Conservation (phyloP, 2,888 invertebrate species). For the Nezara viridula region DNA sequence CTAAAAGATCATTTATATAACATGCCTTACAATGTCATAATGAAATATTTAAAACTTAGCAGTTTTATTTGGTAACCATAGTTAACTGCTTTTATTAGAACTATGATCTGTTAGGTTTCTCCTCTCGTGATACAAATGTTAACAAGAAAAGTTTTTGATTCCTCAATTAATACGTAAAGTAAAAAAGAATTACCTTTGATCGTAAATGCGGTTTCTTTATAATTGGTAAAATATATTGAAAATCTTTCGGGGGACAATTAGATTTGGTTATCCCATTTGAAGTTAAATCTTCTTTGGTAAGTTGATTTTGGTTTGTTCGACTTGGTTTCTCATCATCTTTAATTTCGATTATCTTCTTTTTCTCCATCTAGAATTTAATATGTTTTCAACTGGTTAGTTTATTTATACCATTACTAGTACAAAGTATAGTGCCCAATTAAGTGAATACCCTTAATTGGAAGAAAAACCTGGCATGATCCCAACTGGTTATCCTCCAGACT, state of each 20-base stretch:
- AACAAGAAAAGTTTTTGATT: no score
- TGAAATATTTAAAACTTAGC: no score
- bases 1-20: no score
- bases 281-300: not conserved
- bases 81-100: no score
- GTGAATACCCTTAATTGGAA: no score
- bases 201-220: conserved; percentile 52
- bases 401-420: not conserved
- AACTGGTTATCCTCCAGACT: no score
- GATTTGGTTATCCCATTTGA: not conserved
- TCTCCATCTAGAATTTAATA: not conserved
- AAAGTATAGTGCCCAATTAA: no score
- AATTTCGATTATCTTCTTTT: not conserved
- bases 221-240: conserved; percentile 48
- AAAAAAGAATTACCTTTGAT: conserved; percentile 57
- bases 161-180: no score
- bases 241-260: conserved; percentile 25
- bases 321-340: not conserved
- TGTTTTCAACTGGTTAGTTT: not conserved
- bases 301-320: not conserved
- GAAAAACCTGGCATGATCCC: no score
- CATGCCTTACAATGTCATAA: not conserved
- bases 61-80: no score
- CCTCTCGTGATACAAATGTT: no score
- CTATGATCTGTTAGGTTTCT: no score